Evolutionary conservation across 2,888 invertebrate species (phyloP), one percentile per base, ranked within the genome.

Genomic region (Drosophila meridionalis): DNA sequence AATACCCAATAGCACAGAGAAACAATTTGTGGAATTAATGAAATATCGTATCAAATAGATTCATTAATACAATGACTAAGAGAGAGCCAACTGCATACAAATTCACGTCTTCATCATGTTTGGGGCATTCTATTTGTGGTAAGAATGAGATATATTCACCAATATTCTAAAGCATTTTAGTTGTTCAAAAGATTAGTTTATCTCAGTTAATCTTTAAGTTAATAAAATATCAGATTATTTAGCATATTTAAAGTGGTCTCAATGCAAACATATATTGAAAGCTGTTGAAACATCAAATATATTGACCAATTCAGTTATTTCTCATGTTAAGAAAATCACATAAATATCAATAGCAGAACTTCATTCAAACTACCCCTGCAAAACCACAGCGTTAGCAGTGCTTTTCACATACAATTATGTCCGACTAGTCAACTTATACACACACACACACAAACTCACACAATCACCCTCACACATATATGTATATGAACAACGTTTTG

Each of bases 401-500:
- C 47, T 5, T 70, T 50, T 36, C 8, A 36, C 20, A 43, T 12
- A 32, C 12, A 0, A 0, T 0, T 1, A 0, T 12, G 6, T 48
- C 3, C 36, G 11, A 26, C 30, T 68, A 48, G 68, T 40, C 26
- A 9, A 3, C 26, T 3, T 14, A 12, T 5, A 40, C 20, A 43
- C 9, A 43, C 20, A n/a, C 40, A 40, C 14, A 12, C 6, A 3
- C 14, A 14, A 50, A 47, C 28, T 14, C 30, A 45, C 9, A 42
- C 20, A 20, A 20, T 20, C 20, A 20, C 20, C 20, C 20, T 20
- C 20, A 20, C 14, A 43, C 38, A 62, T 20, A 20, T 20, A 20
- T 20, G 20, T 20, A 20, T 20, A 20, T 20, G 20, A 11, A 14
- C 42, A 30, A 40, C 66, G 45, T 50, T 65, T 74, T 60, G 57